Percentiles rank a stretch among this genome's conserved stretches.
Conservation (phyloP, 1,140 invertebrate species). For the Magallana angulata region DNA sequence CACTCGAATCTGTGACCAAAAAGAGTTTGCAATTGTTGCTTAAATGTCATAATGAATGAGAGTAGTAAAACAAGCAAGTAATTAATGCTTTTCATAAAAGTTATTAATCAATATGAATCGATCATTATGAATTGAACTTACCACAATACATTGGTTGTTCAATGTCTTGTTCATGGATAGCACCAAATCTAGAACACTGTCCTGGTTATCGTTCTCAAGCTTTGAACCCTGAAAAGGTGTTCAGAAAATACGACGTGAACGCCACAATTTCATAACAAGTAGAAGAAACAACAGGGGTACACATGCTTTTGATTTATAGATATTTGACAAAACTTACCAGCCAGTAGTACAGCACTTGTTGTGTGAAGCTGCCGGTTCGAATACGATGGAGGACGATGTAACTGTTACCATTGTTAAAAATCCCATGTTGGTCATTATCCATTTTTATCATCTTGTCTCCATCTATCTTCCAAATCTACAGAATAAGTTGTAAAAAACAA, state of each 20-base stretch:
- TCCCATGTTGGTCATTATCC: conserved; percentile 59
- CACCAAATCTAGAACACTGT: conserved; percentile 49
- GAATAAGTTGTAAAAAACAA: neutral
- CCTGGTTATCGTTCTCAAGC: conserved; percentile 16
- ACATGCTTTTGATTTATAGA: neutral
- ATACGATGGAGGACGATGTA: conserved; percentile 57
- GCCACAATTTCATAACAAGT: too few species aligned
- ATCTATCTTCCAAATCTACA: conserved; percentile 58
- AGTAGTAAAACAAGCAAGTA: neutral
- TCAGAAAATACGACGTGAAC: too few species aligned
- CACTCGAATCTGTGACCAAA: conserved; percentile 62
- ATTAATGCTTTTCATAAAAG: neutral
- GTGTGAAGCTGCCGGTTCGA: neutral
- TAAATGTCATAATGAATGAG: neutral
- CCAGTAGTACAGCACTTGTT: conserved; percentile 61
- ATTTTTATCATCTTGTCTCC: conserved; percentile 52
- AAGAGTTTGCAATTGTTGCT: neutral
- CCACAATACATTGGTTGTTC: conserved; percentile 44
- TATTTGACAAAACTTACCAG: conserved; percentile 48
- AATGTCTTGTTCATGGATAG: conserved; percentile 52
- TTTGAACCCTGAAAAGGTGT: conserved; percentile 49
- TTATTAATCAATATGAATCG: neutral
- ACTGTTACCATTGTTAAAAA: conserved; percentile 59
- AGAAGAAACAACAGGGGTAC: too few species aligned
- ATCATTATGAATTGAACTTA: conserved; percentile 23